phyloP scores from a whole-genome alignment of 1,140 invertebrate genomes.

The Proales similis region DNA sequence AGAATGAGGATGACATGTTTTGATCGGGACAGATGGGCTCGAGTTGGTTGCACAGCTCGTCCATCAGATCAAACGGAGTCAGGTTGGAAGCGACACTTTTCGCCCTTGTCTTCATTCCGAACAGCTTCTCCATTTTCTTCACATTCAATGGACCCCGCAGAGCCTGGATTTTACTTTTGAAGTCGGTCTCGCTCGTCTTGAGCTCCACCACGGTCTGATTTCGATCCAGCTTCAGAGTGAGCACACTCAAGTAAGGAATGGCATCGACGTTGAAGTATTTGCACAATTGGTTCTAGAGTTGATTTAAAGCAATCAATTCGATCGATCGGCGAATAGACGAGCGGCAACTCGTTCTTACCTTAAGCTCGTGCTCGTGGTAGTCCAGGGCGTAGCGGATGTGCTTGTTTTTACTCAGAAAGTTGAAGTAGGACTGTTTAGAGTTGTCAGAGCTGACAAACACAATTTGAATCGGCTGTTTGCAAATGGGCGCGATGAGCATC shows the following conservation, averaged over 20 bases:
- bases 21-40: too few relatives aligned
- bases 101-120: too few relatives aligned
- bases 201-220: background rate
- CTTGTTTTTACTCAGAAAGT: conserved; percentile 17
- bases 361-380: conserved; percentile 2
- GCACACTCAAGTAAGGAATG: background rate
- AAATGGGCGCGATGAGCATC: too few relatives aligned
- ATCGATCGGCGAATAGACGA: background rate
- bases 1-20: too few relatives aligned
- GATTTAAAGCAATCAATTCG: background rate
- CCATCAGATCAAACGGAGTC: too few relatives aligned
- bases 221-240: background rate
- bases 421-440: background rate
- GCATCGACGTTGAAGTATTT: background rate
- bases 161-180: background rate
- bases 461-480: background rate
- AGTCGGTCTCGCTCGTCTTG: background rate
- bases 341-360: background rate
- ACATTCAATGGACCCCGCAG: too few relatives aligned
- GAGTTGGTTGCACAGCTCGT: too few relatives aligned
- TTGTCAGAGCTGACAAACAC: conserved; percentile 31
- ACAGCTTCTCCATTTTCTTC: too few relatives aligned
- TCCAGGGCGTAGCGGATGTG: conserved; percentile 24
- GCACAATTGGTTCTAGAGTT: background rate
- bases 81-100: too few relatives aligned